phyloP scores from a whole-genome alignment of 2,888 invertebrate genomes.

The Netelia inedita region DNA sequence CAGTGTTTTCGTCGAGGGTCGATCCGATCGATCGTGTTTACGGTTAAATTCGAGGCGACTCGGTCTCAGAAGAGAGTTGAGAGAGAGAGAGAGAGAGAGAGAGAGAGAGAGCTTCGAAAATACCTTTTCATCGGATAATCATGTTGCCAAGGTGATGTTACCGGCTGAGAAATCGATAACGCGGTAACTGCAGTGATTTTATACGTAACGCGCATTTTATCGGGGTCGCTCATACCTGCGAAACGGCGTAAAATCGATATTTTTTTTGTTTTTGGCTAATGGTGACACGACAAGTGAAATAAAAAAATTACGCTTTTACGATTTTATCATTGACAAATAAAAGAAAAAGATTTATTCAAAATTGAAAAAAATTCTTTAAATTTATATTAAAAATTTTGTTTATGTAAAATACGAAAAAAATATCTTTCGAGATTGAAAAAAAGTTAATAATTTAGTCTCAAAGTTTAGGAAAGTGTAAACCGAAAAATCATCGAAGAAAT shows the following conservation, averaged over 20 bases:
- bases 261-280: neutral
- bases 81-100: conserved; percentile 7
- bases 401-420: too few relatives aligned
- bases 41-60: conserved; percentile 40
- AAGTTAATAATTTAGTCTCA: too few relatives aligned
- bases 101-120: neutral
- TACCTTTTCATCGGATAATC: neutral
- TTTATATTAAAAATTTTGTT: too few relatives aligned
- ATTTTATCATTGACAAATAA: too few relatives aligned
- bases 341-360: too few relatives aligned
- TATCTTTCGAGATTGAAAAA: too few relatives aligned
- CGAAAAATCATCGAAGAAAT: too few relatives aligned
- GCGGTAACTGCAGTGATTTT: conserved; percentile 37
- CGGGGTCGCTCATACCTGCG: neutral
- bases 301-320: too few relatives aligned
- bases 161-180: conserved; percentile 33
- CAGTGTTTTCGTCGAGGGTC: conserved; percentile 51
- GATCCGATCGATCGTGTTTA: conserved; percentile 64
- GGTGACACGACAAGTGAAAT: too few relatives aligned
- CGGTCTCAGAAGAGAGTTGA: neutral
- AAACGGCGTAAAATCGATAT: neutral
- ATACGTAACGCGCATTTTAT: neutral
- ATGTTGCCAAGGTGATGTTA: conserved; percentile 41
- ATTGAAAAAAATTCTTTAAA: too few relatives aligned
- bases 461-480: too few relatives aligned